These are phyloP conservation scores for Drosophila nikananu DNA, from an alignment of 1,140 invertebrate species.

Conservation along the genomic window DNA sequence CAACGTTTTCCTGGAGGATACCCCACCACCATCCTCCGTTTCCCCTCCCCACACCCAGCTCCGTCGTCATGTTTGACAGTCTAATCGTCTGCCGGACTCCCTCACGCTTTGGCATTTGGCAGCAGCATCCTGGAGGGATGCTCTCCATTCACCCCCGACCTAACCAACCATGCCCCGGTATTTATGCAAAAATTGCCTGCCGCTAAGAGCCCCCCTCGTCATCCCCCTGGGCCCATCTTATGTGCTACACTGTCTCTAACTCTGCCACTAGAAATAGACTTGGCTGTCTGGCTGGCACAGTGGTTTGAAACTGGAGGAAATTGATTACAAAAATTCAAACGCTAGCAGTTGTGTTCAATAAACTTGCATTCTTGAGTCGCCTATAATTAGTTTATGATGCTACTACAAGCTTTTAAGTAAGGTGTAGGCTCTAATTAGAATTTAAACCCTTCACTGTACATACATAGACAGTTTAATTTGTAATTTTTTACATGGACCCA, in stretches of 20 bases:
- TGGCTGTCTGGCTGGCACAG: conserved; percentile 32
- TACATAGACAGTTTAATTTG: no score
- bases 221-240: conserved; percentile 11
- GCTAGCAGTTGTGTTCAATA: neutral
- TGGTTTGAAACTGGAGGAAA: neutral
- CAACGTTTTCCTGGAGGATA: conserved; percentile 37
- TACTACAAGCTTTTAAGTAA: no score
- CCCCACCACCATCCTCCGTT: neutral
- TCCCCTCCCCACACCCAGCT: neutral
- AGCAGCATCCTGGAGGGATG: conserved; percentile 38
- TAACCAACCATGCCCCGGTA: conserved; percentile 55
- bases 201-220: conserved; percentile 2
- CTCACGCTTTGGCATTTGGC: conserved; percentile 30
- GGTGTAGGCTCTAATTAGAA: neutral
- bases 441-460: no score
- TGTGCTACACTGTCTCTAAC: conserved; percentile 10
- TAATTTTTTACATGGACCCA: neutral
- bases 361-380: neutral
- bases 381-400: neutral
- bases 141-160: conserved; percentile 29
- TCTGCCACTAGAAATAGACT: conserved; percentile 64
- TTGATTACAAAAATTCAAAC: neutral
- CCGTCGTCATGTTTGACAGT: conserved; percentile 47
- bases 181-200: conserved; percentile 74
- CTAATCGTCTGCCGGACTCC: conserved; percentile 56